These are phyloP conservation scores for Watsonalla cultraria DNA, from an alignment of 2,888 invertebrate species.

Conservation along the genomic window DNA sequence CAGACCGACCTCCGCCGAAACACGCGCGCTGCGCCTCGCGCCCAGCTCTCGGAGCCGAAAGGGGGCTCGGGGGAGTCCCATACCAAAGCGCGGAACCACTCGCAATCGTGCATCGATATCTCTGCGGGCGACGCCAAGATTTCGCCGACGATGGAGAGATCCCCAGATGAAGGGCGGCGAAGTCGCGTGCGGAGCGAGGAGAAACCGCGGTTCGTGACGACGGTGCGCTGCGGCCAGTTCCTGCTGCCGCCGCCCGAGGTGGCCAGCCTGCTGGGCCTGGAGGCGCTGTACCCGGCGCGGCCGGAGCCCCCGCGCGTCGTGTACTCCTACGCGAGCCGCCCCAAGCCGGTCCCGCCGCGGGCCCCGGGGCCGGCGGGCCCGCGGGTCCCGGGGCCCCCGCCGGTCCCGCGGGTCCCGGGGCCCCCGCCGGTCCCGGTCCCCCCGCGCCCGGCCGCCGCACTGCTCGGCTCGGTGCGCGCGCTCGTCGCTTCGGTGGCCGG, in stretches of 20 bases:
- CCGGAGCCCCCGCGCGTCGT: constrained; percentile 57
- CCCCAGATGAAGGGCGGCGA: constrained; percentile 33
- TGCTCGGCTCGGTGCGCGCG: neutral
- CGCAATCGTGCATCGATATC: constrained; percentile 50
- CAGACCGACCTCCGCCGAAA: constrained; percentile 53
- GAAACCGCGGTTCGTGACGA: constrained; percentile 86
- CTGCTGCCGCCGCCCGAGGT: constrained; percentile 87
- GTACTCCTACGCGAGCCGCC: constrained; percentile 83
- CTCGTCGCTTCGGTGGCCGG: constrained; percentile 30
- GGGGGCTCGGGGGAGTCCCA: constrained; percentile 53
- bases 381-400: constrained; percentile 8
- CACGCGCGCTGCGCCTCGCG: constrained; percentile 42
- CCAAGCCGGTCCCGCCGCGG: constrained; percentile 68
- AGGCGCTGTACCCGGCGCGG: constrained; percentile 51
- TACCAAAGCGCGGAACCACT: constrained; percentile 34
- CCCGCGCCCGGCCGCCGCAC: constrained; percentile 7
- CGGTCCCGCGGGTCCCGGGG: constrained; percentile 6
- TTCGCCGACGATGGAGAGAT: constrained; percentile 35
- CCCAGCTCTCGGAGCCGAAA: constrained; percentile 77
- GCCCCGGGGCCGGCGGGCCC: neutral
- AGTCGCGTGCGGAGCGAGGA: constrained; percentile 35
- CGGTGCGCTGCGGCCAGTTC: constrained; percentile 88
- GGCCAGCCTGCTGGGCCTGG: constrained; percentile 81
- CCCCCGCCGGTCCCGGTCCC: neutral
- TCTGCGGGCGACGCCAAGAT: constrained; percentile 18